phyloP scores from a whole-genome alignment of 2,888 invertebrate genomes.

The Girardia tigrina region DNA sequence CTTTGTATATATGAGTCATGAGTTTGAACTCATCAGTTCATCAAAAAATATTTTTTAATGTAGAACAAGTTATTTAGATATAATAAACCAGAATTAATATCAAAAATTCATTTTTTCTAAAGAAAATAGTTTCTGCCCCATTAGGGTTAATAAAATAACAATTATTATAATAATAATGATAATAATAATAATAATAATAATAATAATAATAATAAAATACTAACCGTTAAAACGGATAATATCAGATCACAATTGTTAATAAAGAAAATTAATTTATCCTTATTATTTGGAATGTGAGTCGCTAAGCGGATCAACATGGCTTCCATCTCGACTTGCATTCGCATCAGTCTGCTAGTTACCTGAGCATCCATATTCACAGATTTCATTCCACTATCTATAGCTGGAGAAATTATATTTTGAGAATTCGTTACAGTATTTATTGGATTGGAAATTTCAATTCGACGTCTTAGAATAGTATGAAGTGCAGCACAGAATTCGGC shows the following conservation, averaged over 20 bases:
- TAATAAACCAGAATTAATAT: too few species aligned
- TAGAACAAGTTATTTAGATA: too few species aligned
- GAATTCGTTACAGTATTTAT: conserved; percentile 68
- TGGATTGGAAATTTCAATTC: conserved; percentile 53
- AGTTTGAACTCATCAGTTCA: too few species aligned
- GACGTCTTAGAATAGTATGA: conserved; percentile 58
- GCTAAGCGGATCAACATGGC: conserved; percentile 83
- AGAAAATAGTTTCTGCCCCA: too few species aligned
- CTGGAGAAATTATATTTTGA: conserved; percentile 35
- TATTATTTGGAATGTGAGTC: conserved; percentile 75
- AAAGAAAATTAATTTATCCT: conserved; percentile 85
- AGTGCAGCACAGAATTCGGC: conserved; percentile 94
- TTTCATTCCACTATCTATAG: conserved; percentile 24
- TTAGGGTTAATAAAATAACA: too few species aligned
- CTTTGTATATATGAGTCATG: too few species aligned
- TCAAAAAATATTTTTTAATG: too few species aligned
- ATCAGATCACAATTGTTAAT: conserved; percentile 99
- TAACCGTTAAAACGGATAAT: conserved; percentile 60
- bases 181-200: too few species aligned
- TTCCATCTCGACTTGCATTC: conserved; percentile 74
- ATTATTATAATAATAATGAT: too few species aligned
- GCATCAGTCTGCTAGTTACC: conserved; percentile 57
- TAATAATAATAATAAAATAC: too few species aligned
- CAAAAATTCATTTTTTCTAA: too few species aligned
- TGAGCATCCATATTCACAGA: conserved; percentile 56